A percentile compares a stretch with the other conserved stretches of the same genome.
These are phyloP conservation scores for Tetramorium alpestre DNA, from an alignment of 1,140 invertebrate species.

Conservation along the genomic window DNA sequence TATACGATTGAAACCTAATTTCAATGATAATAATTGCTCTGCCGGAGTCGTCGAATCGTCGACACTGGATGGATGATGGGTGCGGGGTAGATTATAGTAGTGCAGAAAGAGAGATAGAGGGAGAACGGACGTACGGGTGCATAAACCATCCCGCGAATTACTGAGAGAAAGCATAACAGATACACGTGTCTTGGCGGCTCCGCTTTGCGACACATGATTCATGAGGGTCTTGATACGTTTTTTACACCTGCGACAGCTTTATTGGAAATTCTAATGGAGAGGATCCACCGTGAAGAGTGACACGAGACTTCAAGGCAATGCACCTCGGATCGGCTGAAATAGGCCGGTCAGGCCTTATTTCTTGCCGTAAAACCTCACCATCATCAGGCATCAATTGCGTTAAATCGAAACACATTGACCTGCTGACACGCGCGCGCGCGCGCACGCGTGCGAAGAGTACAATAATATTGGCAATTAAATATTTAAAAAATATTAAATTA, in stretches of 20 bases:
- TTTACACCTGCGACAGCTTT: constrained; percentile 83
- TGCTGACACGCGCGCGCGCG: constrained; percentile 64
- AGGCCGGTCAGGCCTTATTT: constrained; percentile 77
- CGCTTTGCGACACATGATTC: constrained; percentile 83
- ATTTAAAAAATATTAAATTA: neutral
- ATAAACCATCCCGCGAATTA: constrained; percentile 64
- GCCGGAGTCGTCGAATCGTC: constrained; percentile 25
- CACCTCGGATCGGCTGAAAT: constrained; percentile 71
- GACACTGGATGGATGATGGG: constrained; percentile 9
- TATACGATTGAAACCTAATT: constrained; percentile 32
- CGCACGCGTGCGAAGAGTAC: constrained; percentile 4
- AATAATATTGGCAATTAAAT: neutral
- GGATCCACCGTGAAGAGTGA: constrained; percentile 76
- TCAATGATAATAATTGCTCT: constrained; percentile 59
- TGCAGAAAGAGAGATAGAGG: constrained; percentile 1
- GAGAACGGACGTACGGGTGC: constrained; percentile 50
- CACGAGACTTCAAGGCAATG: constrained; percentile 74
- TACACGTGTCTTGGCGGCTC: constrained; percentile 82
- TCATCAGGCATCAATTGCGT: constrained; percentile 67
- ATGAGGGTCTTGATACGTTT: constrained; percentile 83
- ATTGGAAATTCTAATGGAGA: constrained; percentile 85
- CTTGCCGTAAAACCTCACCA: constrained; percentile 66
- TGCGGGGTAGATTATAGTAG: constrained; percentile 30
- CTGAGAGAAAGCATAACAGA: constrained; percentile 75
- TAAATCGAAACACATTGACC: constrained; percentile 67